phyloP scores from a whole-genome alignment of 2,113 vertebrate genomes.

The Myocastor coypus region DNA sequence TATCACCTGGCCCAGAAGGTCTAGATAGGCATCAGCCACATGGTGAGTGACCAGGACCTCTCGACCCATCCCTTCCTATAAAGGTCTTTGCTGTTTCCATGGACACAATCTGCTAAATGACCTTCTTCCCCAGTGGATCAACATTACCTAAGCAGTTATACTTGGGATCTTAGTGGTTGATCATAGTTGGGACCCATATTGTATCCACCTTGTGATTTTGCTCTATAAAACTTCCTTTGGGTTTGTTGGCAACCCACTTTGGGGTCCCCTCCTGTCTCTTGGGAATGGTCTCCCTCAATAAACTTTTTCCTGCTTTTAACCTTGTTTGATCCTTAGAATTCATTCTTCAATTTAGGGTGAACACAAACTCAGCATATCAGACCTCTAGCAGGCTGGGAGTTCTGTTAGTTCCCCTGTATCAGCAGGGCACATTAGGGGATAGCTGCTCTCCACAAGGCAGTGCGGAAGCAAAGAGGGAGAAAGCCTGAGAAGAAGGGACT shows the following conservation, averaged over 20 bases:
- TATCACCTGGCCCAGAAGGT: neutral
- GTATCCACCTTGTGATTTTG: neutral
- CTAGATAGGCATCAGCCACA: neutral
- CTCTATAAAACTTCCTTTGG: neutral
- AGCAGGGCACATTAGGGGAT: neutral
- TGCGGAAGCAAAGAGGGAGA: neutral
- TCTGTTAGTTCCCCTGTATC: neutral
- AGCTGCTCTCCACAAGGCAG: neutral
- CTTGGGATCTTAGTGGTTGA: neutral
- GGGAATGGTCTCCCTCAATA: neutral
- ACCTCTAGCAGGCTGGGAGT: neutral
- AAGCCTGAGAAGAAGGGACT: neutral
- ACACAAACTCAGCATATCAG: neutral
- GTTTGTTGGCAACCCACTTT: neutral
- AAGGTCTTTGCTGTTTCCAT: neutral
- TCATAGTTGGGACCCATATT: neutral
- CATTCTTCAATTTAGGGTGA: neutral
- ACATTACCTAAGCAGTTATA: neutral
- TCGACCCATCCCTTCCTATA: neutral
- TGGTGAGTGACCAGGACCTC: neutral
- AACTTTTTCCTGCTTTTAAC: neutral
- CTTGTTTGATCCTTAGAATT: neutral
- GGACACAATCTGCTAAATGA: neutral
- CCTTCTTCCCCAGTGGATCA: neutral
- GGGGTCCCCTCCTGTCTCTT: neutral